Evolutionary conservation across 2,113 vertebrate species (phyloP).

Genomic region (Solea solea): DNA sequence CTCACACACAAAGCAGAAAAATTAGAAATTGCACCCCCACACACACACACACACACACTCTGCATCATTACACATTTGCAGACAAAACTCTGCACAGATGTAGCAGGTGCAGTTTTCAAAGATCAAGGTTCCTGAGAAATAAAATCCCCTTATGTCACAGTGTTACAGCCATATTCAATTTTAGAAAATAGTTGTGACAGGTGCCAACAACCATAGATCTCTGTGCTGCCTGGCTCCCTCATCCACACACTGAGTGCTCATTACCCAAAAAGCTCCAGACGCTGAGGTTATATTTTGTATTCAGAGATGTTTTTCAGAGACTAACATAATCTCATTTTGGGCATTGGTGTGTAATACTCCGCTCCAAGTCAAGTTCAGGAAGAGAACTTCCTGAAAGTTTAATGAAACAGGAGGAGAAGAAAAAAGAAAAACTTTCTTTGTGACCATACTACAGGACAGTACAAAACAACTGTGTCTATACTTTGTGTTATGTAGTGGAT

Average conservation of each 20-base stretch:
- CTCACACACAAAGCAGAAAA: neutral
- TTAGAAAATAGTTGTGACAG: constrained; percentile 36
- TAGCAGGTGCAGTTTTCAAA: neutral
- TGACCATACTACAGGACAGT: neutral
- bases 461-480: too few species aligned
- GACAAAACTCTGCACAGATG: constrained; percentile 4
- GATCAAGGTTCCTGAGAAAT: constrained; percentile 23
- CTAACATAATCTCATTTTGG: constrained; percentile 18
- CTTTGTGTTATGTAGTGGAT: too few species aligned
- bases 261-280: constrained; percentile 54
- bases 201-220: constrained; percentile 51
- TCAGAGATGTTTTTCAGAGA: neutral
- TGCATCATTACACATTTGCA: neutral
- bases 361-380: neutral
- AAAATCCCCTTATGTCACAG: constrained; percentile 16
- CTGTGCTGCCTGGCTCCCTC: constrained; percentile 24
- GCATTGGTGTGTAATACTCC: constrained; percentile 17
- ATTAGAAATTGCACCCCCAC: neutral
- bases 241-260: constrained; percentile 48
- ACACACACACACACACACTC: neutral
- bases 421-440: neutral
- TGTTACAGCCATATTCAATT: constrained; percentile 32
- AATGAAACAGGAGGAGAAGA: neutral
- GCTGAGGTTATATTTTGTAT: constrained; percentile 22
- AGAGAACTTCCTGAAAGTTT: constrained; percentile 23